Percentiles rank a stretch among this genome's conserved stretches.
These are phyloP conservation scores for Lagopus muta DNA, from an alignment of 2,113 vertebrate genomes.

Conservation along the genomic window DNA sequence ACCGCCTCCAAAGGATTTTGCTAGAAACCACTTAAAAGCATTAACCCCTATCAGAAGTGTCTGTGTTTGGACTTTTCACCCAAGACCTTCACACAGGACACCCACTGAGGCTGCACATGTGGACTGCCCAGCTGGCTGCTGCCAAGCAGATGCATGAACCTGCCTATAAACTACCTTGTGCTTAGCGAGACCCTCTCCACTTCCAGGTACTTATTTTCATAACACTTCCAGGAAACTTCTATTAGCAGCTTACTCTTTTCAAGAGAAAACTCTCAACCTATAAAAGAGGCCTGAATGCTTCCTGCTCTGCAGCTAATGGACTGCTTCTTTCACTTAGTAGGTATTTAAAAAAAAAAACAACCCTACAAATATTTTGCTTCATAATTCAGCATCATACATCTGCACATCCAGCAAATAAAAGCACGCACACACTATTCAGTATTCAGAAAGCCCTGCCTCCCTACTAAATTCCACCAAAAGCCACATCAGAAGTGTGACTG, in stretches of 20 bases:
- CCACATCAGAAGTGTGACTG: neutral
- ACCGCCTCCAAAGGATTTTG: neutral
- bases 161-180: neutral
- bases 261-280: neutral
- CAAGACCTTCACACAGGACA: fast-evolving
- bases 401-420: neutral
- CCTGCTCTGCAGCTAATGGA: neutral
- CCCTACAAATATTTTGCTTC: neutral
- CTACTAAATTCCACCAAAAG: neutral
- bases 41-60: neutral
- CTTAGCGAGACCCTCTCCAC: neutral
- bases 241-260: neutral
- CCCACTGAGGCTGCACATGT: fast-evolving
- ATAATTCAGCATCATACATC: neutral
- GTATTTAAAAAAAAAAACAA: neutral
- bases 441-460: neutral
- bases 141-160: neutral
- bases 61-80: neutral
- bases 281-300: neutral
- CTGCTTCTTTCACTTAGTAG: neutral
- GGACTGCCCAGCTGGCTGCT: neutral
- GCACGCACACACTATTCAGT: neutral
- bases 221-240: fast-evolving
- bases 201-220: neutral
- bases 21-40: neutral